Percentiles rank a stretch among this genome's conserved stretches.
Conservation (phyloP, 2,797 vertebrate species). For the Sebastes hopkinsi region DNA sequence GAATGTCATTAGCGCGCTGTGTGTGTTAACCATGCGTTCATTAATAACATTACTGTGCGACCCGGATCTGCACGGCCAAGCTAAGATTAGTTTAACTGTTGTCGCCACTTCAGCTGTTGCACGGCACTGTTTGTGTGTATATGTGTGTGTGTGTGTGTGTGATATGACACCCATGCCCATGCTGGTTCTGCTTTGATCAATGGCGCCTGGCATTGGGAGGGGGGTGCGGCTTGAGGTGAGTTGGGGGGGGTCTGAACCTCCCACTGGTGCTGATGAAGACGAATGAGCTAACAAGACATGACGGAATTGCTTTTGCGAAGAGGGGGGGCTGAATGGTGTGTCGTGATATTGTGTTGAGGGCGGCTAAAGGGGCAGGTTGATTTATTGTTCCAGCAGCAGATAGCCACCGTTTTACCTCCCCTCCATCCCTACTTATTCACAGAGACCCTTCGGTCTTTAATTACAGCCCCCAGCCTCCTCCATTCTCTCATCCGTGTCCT, state of each 20-base stretch:
- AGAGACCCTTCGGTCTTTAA: conserved; percentile 72
- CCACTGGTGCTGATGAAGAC: conserved; percentile 80
- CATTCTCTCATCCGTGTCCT: conserved; percentile 66
- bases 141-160: conserved; percentile 16
- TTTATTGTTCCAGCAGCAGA: conserved; percentile 75
- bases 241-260: conserved; percentile 61
- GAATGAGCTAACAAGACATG: conserved; percentile 83
- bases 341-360: conserved; percentile 66
- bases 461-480: conserved; percentile 69
- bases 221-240: conserved; percentile 30
- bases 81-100: conserved; percentile 55
- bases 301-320: conserved; percentile 79
- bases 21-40: conserved; percentile 56
- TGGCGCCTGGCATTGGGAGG: conserved; percentile 59
- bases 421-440: conserved; percentile 59
- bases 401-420: conserved; percentile 61
- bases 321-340: conserved; percentile 55
- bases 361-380: conserved; percentile 70
- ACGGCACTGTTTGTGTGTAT: neutral
- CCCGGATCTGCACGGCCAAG: conserved; percentile 31
- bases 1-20: conserved; percentile 62
- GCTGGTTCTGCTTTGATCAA: conserved; percentile 72
- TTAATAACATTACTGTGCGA: conserved; percentile 58
- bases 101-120: conserved; percentile 30
- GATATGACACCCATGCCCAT: conserved; percentile 51